Evolutionary conservation across 2,888 invertebrate species (phyloP).

Genomic region (Galeopsomyia nigrocyanea): DNA sequence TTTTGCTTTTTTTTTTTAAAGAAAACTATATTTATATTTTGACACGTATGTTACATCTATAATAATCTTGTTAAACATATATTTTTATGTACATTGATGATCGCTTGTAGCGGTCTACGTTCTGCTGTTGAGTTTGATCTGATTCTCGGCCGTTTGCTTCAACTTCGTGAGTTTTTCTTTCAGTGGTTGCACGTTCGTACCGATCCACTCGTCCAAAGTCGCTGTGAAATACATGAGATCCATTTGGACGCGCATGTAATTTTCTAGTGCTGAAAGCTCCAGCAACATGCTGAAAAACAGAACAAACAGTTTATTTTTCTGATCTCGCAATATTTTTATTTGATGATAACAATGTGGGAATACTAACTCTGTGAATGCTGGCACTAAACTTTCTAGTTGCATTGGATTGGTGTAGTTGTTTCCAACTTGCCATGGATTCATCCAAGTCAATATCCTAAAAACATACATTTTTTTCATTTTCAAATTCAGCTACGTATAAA

Average conservation of each 20-base stretch:
- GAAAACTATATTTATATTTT: slow-evolving; percentile 10
- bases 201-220: slow-evolving; percentile 75
- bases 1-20: neutral
- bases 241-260: slow-evolving; percentile 71
- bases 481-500: neutral
- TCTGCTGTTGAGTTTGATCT: slow-evolving; percentile 68
- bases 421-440: slow-evolving; percentile 80
- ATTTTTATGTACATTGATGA: neutral
- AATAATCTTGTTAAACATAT: too few species aligned
- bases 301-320: slow-evolving; percentile 35
- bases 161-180: slow-evolving; percentile 70
- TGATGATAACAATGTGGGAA: neutral
- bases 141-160: slow-evolving; percentile 71
- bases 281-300: slow-evolving; percentile 68
- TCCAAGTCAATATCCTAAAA: slow-evolving; percentile 77
- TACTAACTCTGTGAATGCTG: slow-evolving; percentile 74
- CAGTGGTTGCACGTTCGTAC: slow-evolving; percentile 72
- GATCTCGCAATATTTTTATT: slow-evolving; percentile 20
- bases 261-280: slow-evolving; percentile 72
- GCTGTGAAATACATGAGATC: slow-evolving; percentile 72
- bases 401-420: slow-evolving; percentile 77
- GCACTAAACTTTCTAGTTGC: slow-evolving; percentile 74
- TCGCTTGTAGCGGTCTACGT: slow-evolving; percentile 30
- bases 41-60: slow-evolving; percentile 2
- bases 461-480: slow-evolving; percentile 18